Conservation (phyloP, 2,113 vertebrate genomes). For the Cercopithecus mona region DNA sequence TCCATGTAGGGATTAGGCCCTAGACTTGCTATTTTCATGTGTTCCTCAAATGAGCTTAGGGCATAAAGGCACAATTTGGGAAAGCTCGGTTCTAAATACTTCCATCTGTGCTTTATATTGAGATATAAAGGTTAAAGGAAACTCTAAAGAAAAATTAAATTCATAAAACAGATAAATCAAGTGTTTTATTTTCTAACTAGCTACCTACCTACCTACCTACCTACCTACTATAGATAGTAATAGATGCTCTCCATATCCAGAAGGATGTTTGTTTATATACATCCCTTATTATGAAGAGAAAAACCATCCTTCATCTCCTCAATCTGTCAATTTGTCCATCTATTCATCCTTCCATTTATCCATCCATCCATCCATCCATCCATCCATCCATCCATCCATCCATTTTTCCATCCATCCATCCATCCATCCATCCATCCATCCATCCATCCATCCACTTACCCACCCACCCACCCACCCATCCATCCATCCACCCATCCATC, state of each 20-base stretch:
- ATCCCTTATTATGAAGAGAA: background rate
- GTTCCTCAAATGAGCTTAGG: background rate
- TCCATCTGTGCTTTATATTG: slow-evolving; percentile 19
- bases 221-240: background rate
- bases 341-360: background rate
- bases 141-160: slow-evolving; percentile 38
- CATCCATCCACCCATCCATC: fast-evolving
- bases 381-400: no score
- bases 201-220: background rate
- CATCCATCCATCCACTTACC: no score
- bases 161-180: background rate
- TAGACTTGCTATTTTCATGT: slow-evolving; percentile 16
- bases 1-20: background rate
- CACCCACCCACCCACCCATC: no score
- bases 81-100: slow-evolving; percentile 31
- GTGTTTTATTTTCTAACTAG: background rate
- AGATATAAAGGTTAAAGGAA: slow-evolving; percentile 17
- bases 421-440: no score
- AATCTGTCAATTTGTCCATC: background rate
- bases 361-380: background rate
- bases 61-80: background rate
- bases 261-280: background rate
- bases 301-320: background rate
- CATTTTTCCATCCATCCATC: no score
- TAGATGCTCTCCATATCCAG: background rate